These are phyloP conservation scores for Melipona quadrifasciata DNA, from an alignment of 1,140 invertebrate genomes.

Conservation along the genomic window DNA sequence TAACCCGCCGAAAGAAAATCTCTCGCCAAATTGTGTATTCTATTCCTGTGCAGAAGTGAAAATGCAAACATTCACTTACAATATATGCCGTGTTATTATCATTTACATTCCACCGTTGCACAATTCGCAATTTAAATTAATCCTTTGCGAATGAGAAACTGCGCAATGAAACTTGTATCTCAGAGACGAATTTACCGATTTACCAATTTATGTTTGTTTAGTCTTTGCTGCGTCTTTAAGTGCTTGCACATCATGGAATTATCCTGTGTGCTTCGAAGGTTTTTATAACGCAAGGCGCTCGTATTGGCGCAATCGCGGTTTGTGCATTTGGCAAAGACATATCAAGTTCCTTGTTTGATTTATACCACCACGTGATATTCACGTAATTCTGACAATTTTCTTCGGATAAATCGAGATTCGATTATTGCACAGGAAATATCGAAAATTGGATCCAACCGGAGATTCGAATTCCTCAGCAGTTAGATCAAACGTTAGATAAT, in stretches of 20 bases:
- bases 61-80: constrained; percentile 45
- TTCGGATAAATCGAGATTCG: constrained; percentile 16
- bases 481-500: neutral
- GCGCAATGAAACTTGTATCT: neutral
- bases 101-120: neutral
- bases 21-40: constrained; percentile 44
- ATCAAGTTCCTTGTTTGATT: constrained; percentile 41
- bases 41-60: constrained; percentile 49
- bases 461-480: no score
- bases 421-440: constrained; percentile 21
- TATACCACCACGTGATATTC: constrained; percentile 27
- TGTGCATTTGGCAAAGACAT: constrained; percentile 33
- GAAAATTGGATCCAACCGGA: neutral
- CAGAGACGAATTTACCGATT: neutral
- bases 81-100: neutral
- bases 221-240: neutral
- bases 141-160: neutral
- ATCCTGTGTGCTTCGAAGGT: neutral
- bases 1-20: constrained; percentile 35
- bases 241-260: neutral
- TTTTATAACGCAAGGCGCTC: constrained; percentile 19
- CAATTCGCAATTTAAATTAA: neutral
- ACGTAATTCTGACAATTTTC: constrained; percentile 11
- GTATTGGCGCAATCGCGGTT: constrained; percentile 26
- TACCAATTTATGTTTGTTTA: neutral